Evolutionary conservation across 2,797 vertebrate genomes (phyloP).

Genomic region (Onychomys leucogaster): DNA sequence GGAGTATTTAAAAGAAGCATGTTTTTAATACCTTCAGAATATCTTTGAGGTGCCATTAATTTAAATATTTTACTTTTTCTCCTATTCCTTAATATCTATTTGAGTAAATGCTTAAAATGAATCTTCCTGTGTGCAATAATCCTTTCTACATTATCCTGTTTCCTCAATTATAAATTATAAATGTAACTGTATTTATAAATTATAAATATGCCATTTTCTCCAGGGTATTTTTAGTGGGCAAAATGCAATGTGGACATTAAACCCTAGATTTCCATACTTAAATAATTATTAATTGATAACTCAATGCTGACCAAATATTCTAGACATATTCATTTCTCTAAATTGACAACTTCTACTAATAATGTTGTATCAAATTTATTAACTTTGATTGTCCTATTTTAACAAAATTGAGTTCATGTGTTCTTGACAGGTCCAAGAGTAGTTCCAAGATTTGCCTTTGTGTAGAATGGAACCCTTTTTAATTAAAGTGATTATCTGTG

Average conservation of each 20-base stretch:
- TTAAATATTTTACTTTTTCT: constrained; percentile 32
- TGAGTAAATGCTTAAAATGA: constrained; percentile 44
- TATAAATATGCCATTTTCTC: constrained; percentile 5
- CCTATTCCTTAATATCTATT: constrained; percentile 16
- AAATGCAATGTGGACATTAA: constrained; percentile 30
- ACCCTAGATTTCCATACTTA: constrained; percentile 17
- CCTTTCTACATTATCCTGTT: background rate
- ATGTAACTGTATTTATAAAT: background rate
- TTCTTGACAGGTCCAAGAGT: constrained; percentile 64
- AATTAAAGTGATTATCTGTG: constrained; percentile 83
- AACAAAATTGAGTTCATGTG: constrained; percentile 68
- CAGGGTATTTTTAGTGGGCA: background rate
- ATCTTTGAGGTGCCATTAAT: background rate
- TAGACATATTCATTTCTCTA: constrained; percentile 33
- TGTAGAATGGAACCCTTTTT: constrained; percentile 72
- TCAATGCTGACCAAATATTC: constrained; percentile 6
- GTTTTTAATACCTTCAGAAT: constrained; percentile 2
- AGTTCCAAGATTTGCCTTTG: constrained; percentile 70
- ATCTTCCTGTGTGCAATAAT: constrained; percentile 20
- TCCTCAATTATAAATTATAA: constrained; percentile 3
- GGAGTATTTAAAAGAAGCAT: constrained; percentile 30
- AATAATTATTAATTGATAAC: constrained; percentile 47
- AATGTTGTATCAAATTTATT: constrained; percentile 49
- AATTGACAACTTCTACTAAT: constrained; percentile 7
- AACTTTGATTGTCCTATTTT: constrained; percentile 49